phyloP scores from a whole-genome alignment of 2,113 vertebrate species.

The Nycticebus coucang region DNA sequence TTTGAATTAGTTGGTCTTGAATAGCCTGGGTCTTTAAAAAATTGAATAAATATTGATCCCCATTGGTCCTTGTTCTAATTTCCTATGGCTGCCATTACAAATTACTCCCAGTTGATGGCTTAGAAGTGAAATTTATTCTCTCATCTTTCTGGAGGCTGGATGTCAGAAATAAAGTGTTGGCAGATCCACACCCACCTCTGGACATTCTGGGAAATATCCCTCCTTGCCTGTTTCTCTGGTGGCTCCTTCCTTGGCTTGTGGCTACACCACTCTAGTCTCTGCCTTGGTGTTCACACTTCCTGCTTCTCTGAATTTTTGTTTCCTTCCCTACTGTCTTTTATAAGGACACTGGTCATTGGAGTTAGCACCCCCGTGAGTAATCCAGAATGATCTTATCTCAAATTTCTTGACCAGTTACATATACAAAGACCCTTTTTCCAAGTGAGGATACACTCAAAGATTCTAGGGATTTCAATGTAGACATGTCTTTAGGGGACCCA shows the following conservation, averaged over 20 bases:
- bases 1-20: background rate
- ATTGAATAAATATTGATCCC: background rate
- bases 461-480: background rate
- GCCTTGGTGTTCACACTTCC: background rate
- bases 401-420: background rate
- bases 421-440: background rate
- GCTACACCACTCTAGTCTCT: background rate
- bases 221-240: background rate
- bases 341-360: background rate
- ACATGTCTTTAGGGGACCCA: background rate
- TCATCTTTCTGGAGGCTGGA: background rate
- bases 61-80: background rate
- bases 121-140: background rate
- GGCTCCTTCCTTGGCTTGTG: background rate
- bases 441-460: background rate
- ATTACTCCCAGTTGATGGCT: background rate
- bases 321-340: background rate
- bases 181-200: background rate
- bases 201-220: background rate
- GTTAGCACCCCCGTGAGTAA: background rate
- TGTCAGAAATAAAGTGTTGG: background rate
- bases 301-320: background rate
- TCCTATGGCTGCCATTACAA: background rate
- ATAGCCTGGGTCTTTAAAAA: background rate
- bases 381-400: background rate